Percentiles rank a stretch among this genome's conserved stretches.
Conservation (phyloP, 1,140 invertebrate species). For the Cataglyphis hispanica region DNA sequence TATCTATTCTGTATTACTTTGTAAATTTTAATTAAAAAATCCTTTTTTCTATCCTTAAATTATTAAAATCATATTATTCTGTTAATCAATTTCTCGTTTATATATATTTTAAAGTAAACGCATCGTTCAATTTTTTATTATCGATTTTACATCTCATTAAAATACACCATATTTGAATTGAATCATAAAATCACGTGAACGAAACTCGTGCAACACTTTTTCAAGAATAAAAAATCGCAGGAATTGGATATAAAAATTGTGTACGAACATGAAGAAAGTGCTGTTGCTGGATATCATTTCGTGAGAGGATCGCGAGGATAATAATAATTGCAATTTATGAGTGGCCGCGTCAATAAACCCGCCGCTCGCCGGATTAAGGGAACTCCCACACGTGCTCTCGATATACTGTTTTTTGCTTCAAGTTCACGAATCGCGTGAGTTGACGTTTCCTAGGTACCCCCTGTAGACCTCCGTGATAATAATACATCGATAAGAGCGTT, state of each 20-base stretch:
- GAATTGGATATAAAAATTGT: constrained; percentile 46
- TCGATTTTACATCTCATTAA: neutral
- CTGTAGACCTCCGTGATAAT: constrained; percentile 41
- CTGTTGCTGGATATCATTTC: constrained; percentile 12
- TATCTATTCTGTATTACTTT: neutral
- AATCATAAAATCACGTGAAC: constrained; percentile 16
- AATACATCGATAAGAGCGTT: constrained; percentile 64
- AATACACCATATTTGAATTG: neutral
- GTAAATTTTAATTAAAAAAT: neutral
- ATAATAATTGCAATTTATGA: constrained; percentile 71
- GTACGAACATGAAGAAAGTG: neutral
- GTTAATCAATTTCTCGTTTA: neutral
- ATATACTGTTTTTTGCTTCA: constrained; percentile 47
- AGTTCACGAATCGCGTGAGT: constrained; percentile 61
- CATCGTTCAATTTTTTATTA: neutral
- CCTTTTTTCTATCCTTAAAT: neutral
- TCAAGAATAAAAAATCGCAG: neutral
- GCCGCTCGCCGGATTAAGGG: constrained; percentile 70
- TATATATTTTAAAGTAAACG: neutral
- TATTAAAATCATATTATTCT: neutral
- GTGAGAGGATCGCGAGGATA: constrained; percentile 55
- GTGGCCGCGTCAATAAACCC: constrained; percentile 62
- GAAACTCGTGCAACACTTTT: neutral
- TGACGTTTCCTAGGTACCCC: constrained; percentile 44
- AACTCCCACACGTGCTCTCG: constrained; percentile 67